Evolutionary conservation across 2,888 invertebrate species (phyloP), one percentile per base, ranked within the genome.

Genomic region (Antitype chi): DNA sequence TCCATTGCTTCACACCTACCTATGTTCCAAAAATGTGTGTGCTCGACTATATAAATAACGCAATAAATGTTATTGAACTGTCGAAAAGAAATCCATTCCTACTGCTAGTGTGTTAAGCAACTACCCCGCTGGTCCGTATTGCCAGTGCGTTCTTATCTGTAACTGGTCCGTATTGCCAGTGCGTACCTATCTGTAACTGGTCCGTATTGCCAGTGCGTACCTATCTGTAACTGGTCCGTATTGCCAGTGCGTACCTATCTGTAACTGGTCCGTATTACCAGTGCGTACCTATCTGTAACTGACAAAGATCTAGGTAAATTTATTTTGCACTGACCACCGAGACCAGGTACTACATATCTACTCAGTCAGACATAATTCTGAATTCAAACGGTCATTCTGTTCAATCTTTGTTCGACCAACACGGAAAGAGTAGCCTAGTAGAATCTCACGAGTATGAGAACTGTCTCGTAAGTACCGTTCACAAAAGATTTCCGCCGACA

Each of bases 401-500:
- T 32, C 32, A 32, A 67, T n/a, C n/a, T 67, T 55, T 32, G 3
- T 32, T 28, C 28, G 6, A 32, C 2, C 47, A 32, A 32, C 23
- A 32, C 23, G 28, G 23, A 23, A 49, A 32, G 5, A 38, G 32
- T 2, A 32, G 32, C 15, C 15, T 6, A 3, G 2, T 55, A 62
- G 17, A 13, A 49, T 55, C 25, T 32, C 47, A 23, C 53, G 20
- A 43, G 53, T 55, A 20, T 32, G 32, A 32, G 67, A 68, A 62
- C 57, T 25, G 43, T 55, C 9, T 32, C 4, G 20, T 25, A 43
- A 64, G 47, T 49, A 25, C 28, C 32, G 69, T n/a, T 13, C 1
- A 80, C 49, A 80, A 84, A 84, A 64, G 32, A 59, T 38, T 70
- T 64, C 76, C 59, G 66, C 28, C 17, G 47, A 49, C 64, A n/a